Percentiles rank a stretch among this genome's conserved stretches.
phyloP scores from a whole-genome alignment of 2,797 vertebrate genomes.

The Rhinogobio ventralis region DNA sequence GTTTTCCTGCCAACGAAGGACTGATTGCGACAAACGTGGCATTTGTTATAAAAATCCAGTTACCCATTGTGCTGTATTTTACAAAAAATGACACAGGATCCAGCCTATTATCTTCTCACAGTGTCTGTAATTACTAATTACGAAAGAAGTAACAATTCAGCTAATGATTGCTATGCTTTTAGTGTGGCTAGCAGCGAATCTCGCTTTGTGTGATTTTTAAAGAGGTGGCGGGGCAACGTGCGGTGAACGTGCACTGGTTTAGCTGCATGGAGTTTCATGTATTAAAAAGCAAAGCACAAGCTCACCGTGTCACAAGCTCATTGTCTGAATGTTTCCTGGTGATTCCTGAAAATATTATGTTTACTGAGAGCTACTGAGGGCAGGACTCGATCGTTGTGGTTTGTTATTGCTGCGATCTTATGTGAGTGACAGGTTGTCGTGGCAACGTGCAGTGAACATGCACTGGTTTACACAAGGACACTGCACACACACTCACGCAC shows the following conservation, averaged over 20 bases:
- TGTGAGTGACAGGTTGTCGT: neutral
- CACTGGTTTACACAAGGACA: conserved; percentile 53
- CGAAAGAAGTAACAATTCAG: conserved; percentile 40
- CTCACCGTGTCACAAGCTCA: conserved; percentile 58
- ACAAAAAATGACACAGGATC: conserved; percentile 42
- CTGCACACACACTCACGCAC: conserved; percentile 44
- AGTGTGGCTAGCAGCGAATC: neutral
- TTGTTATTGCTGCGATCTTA: conserved; percentile 25
- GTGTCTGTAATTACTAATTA: conserved; percentile 47
- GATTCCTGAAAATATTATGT: neutral
- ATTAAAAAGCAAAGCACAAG: conserved; percentile 65
- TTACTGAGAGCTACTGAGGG: neutral
- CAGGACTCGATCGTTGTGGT: neutral
- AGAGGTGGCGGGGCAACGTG: conserved; percentile 4
- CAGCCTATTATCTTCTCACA: conserved; percentile 27
- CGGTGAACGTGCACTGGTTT: neutral
- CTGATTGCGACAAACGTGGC: neutral
- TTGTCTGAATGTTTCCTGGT: neutral
- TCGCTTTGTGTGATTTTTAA: neutral
- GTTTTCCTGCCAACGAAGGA: neutral
- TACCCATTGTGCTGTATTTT: conserved; percentile 38
- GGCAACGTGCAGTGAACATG: neutral
- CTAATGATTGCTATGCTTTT: conserved; percentile 21
- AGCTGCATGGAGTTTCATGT: neutral
- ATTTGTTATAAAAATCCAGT: conserved; percentile 34